Evolutionary conservation across 2,113 vertebrate species (phyloP).

Genomic region (Rhinoderma darwinii): DNA sequence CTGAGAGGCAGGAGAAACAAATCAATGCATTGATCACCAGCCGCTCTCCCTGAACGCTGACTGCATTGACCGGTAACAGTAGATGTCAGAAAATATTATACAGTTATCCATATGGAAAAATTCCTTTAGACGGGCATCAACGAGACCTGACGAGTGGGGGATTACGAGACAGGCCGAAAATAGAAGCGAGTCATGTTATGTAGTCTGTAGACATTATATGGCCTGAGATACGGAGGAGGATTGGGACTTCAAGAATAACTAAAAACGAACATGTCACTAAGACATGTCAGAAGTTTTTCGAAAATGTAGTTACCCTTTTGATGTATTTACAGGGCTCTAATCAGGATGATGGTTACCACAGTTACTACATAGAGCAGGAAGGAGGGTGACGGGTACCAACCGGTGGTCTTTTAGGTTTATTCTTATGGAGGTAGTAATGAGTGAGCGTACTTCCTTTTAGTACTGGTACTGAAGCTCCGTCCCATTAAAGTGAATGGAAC

Average conservation of each 20-base stretch:
- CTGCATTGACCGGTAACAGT: background rate
- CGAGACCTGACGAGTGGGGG: background rate
- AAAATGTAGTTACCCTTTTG: too few species aligned
- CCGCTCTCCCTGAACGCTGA: background rate
- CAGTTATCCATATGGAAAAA: background rate
- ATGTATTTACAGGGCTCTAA: too few species aligned
- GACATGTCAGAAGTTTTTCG: too few species aligned
- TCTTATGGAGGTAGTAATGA: too few species aligned
- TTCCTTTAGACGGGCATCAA: background rate
- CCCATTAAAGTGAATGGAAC: too few species aligned
- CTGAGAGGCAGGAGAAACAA: slow-evolving; percentile 65
- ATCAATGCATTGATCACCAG: slow-evolving; percentile 34
- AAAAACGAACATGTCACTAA: too few species aligned
- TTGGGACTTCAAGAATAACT: too few species aligned
- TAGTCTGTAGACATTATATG: background rate
- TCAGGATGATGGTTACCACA: background rate
- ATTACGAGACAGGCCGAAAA: background rate
- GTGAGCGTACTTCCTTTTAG: too few species aligned
- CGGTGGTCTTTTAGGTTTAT: too few species aligned
- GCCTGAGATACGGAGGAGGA: background rate
- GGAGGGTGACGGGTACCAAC: too few species aligned
- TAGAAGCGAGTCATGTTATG: background rate
- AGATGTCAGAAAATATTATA: slow-evolving; percentile 16
- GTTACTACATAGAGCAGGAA: too few species aligned
- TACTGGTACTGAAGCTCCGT: too few species aligned